These are phyloP conservation scores for Datnioides undecimradiatus DNA, from an alignment of 2,113 vertebrate species.

Conservation along the genomic window DNA sequence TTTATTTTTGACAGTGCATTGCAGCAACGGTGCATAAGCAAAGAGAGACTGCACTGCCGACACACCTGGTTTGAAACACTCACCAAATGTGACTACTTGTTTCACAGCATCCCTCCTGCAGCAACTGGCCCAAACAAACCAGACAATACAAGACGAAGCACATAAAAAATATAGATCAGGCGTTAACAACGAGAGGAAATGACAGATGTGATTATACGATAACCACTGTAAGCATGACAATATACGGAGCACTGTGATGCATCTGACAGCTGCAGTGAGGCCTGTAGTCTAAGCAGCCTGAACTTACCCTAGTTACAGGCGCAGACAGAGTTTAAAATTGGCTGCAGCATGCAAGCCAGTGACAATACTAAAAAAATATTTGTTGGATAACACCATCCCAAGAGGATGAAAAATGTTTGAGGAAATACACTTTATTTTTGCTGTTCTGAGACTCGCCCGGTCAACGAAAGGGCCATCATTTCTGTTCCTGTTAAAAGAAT, in stretches of 20 bases:
- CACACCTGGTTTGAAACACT: constrained; percentile 9
- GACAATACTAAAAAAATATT: constrained; percentile 14
- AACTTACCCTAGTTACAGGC: constrained; percentile 7
- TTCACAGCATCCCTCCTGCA: constrained; percentile 2
- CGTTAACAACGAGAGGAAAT: background rate
- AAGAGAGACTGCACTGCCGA: background rate
- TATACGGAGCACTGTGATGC: background rate
- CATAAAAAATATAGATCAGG: background rate
- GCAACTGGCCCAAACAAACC: background rate
- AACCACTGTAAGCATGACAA: constrained; percentile 2
- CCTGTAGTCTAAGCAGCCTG: background rate
- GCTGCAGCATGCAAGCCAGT: constrained; percentile 16
- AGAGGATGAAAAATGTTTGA: constrained; percentile 38
- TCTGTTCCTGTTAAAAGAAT: constrained; percentile 49
- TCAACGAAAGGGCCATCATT: constrained; percentile 40
- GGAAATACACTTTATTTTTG: constrained; percentile 15
- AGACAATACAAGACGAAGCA: background rate
- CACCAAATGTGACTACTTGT: background rate
- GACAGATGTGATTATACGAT: background rate
- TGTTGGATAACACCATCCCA: constrained; percentile 28
- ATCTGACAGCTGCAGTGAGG: background rate
- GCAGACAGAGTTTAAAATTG: constrained; percentile 26
- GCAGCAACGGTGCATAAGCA: too few relatives aligned
- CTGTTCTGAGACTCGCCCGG: constrained; percentile 18
- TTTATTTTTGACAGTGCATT: background rate